A percentile compares a stretch with the other conserved stretches of the same genome.
Conservation (phyloP, 1,140 invertebrate genomes). For the Drosophila paulistorum region DNA sequence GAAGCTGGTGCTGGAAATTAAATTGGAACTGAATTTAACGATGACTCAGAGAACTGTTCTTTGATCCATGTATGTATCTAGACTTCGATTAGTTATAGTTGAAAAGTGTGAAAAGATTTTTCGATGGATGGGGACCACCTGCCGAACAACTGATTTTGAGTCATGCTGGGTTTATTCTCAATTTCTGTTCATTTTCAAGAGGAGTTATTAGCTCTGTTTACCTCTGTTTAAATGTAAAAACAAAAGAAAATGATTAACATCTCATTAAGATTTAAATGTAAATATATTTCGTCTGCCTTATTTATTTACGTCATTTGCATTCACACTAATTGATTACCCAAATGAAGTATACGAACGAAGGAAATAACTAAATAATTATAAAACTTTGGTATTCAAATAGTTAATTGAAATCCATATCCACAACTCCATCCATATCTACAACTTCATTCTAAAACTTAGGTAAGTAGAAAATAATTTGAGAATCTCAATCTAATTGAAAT, state of each 20-base stretch:
- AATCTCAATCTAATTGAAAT: too few relatives aligned
- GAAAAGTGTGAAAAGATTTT: background rate
- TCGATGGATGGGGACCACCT: background rate
- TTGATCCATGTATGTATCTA: background rate
- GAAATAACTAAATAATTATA: background rate
- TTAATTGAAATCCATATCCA: background rate
- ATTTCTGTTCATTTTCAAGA: too few relatives aligned
- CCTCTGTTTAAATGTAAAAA: background rate
- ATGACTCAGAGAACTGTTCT: conserved; percentile 46
- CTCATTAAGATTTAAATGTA: background rate
- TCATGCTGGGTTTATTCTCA: too few relatives aligned
- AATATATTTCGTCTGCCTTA: background rate
- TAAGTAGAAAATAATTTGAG: too few relatives aligned
- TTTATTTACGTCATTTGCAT: background rate
- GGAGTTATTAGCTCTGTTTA: background rate
- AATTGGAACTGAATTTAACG: background rate
- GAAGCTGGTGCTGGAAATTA: background rate
- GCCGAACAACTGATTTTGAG: background rate
- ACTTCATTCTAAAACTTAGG: too few relatives aligned
- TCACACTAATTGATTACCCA: background rate
- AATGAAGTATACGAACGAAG: background rate
- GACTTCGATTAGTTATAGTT: background rate
- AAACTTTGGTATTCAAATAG: background rate
- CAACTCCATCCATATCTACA: too few relatives aligned
- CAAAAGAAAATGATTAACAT: background rate